These are phyloP conservation scores for Mesembrinibis cayennensis DNA, from an alignment of 2,113 vertebrate species.

Conservation along the genomic window DNA sequence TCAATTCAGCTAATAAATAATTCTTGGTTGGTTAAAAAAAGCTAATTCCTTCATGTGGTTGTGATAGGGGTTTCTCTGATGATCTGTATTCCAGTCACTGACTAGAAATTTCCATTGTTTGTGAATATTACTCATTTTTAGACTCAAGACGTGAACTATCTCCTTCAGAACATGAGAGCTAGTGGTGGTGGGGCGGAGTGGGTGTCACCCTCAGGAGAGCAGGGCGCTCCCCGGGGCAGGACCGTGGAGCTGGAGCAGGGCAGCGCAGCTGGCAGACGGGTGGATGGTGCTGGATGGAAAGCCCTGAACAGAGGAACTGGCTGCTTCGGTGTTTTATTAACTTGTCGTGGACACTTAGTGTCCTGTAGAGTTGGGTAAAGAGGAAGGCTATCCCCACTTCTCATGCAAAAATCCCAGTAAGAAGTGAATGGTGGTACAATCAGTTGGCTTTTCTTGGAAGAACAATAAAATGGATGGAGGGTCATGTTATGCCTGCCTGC, in stretches of 20 bases:
- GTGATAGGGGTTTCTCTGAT: neutral
- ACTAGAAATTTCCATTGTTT: neutral
- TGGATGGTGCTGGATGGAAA: neutral
- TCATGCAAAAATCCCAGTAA: neutral
- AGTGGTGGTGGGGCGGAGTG: neutral
- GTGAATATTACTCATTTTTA: neutral
- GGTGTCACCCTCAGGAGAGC: neutral
- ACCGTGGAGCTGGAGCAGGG: neutral
- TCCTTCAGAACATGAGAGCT: neutral
- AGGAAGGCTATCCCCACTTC: neutral
- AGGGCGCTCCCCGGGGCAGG: neutral
- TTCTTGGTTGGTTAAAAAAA: neutral
- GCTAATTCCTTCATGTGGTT: neutral
- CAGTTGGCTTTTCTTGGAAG: neutral
- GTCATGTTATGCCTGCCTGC: accelerated
- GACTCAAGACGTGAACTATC: neutral
- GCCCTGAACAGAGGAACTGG: neutral
- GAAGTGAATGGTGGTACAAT: neutral
- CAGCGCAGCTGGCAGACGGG: neutral
- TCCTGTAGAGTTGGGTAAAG: neutral
- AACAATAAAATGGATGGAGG: neutral
- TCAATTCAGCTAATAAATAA: neutral
- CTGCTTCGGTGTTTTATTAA: neutral
- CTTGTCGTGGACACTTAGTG: accelerated
- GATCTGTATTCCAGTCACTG: neutral